A percentile compares a stretch with the other conserved stretches of the same genome.
These are phyloP conservation scores for Bos javanicus DNA, from an alignment of 2,113 vertebrate genomes.

Conservation along the genomic window DNA sequence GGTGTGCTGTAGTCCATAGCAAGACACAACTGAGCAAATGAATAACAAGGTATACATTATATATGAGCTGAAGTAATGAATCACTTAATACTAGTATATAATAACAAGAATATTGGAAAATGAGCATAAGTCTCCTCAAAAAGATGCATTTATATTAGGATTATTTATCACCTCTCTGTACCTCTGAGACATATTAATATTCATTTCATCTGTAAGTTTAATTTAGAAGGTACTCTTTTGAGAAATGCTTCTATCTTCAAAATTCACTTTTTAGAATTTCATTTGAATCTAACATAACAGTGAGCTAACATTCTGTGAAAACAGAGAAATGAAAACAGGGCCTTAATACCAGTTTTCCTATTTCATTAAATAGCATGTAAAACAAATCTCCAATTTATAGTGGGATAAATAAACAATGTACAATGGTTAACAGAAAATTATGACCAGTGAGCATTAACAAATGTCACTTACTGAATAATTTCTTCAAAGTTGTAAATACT, in stretches of 20 bases:
- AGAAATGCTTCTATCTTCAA: conserved; percentile 18
- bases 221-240: conserved; percentile 43
- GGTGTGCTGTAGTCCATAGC: background rate
- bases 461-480: background rate
- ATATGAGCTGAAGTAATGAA: background rate
- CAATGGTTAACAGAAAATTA: conserved; percentile 12
- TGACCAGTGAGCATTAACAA: conserved; percentile 6
- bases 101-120: conserved; percentile 5
- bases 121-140: background rate
- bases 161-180: background rate
- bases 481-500: conserved; percentile 2
- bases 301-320: conserved; percentile 19
- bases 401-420: background rate
- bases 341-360: background rate
- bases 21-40: background rate
- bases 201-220: conserved; percentile 36
- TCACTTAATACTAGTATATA: background rate
- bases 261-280: conserved; percentile 25
- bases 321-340: conserved; percentile 8
- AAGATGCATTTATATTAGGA: background rate
- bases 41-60: background rate
- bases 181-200: background rate
- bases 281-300: background rate
- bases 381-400: background rate
- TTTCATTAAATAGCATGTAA: background rate